phyloP scores from a whole-genome alignment of 2,113 vertebrate species.

The Arizona elegans region DNA sequence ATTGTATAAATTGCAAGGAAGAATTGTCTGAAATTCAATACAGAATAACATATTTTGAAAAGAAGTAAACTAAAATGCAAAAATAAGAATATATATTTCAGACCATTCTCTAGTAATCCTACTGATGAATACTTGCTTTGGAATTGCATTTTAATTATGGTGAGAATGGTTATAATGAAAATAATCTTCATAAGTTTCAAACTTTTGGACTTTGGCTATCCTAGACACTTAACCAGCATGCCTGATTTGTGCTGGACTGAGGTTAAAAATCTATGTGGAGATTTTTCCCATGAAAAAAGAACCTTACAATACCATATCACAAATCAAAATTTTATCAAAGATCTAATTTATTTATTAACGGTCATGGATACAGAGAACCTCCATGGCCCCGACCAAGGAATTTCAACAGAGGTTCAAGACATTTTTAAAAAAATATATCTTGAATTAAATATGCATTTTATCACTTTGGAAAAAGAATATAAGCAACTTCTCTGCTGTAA shows the following conservation, averaged over 20 bases:
- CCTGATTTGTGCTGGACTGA: background rate
- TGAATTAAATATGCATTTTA: background rate
- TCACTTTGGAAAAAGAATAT: background rate
- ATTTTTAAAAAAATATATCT: background rate
- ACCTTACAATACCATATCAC: background rate
- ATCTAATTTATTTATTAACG: background rate
- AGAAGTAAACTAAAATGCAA: background rate
- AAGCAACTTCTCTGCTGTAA: background rate
- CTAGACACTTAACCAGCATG: background rate
- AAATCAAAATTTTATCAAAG: background rate
- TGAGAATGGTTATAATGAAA: background rate
- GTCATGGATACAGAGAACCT: background rate
- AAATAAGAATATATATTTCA: background rate
- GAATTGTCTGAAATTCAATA: constrained; percentile 14
- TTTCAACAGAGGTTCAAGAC: background rate
- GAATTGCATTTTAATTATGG: background rate
- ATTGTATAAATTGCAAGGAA: constrained; percentile 38
- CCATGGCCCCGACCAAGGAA: background rate
- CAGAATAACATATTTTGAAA: background rate
- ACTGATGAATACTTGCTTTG: background rate
- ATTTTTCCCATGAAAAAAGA: background rate
- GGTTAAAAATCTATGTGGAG: background rate
- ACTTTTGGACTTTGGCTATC: background rate
- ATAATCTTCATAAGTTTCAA: background rate
- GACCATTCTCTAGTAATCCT: background rate